Evolutionary conservation across 2,113 vertebrate species (phyloP), one percentile per base, ranked within the genome.

Genomic region (Zonotrichia leucophrys): DNA sequence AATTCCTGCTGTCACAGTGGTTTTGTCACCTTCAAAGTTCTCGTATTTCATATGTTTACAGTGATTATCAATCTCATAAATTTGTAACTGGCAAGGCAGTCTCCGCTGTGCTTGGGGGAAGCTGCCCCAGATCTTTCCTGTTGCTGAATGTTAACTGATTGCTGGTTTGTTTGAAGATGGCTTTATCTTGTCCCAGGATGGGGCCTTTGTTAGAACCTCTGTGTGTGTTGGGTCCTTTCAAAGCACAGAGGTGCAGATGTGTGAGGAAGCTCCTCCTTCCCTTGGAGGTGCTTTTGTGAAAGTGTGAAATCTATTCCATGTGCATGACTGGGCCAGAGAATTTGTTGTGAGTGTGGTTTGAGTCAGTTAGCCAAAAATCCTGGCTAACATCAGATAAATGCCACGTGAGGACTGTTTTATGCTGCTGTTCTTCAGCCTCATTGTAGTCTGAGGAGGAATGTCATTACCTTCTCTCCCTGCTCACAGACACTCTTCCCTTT

Each of bases 11-110:
- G 82, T 95, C 72, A 42, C 42, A 23, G 39, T 62, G 74, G 42
- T 94, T 87, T 92, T 94, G 63, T 77, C 82, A 83, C 94, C 85
- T 90, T 83, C 68, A 46, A 17, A 90, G 79, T 86, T 91, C 84
- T 95, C 1, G 0, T 63, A 14, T 94, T 95, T 91, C 87, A 9
- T 83, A 53, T 5, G 33, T 22, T 85, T 90, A 24, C 13, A 55
- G 37, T 94, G 59, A 63, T 67, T 69, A 63, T 83, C 78, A 67
- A 3, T 58, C 52, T 91, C 58, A 62, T 49, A 72, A 53, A 47
- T 80, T 42, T 56, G 35, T 80, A 50, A 46, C 63, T 85, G 81
- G 46, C 46, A 58, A 46, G 27, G 56, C 35, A 35, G 3, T 53
- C 72, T 39, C 19, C 7, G 39, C 33, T 80, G 33, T 60, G 50